Base-by-base conservation (phyloP, 2,888 invertebrate species). In the Baronia brevicornis region DNA sequence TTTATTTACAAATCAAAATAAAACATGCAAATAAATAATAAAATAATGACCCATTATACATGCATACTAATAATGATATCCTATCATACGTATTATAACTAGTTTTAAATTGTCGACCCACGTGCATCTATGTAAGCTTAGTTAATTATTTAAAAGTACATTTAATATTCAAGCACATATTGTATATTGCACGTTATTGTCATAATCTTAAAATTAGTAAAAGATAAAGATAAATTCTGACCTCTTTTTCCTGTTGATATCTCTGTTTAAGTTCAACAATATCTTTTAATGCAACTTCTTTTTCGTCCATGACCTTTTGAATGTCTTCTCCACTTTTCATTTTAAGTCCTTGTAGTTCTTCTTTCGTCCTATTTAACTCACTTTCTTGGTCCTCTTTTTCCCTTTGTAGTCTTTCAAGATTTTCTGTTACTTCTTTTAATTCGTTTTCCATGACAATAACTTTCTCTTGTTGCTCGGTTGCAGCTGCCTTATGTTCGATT, bases 401-500 rank as follows among this genome's bases (percentile, higher is more conserved):
- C 41, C 59, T 54, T 44, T 55, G 74, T 5, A 65, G 37, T 33
- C 45, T 66, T 28, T 74, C 72, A 42, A 80, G 45, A 28, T 29
- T 60, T 46, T 82, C 82, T 15, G 56, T 60, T 0, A 68, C 61
- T 45, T 84, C 82, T 55, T 69, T 80, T 4, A 82, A 43, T 54
- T 82, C 79, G 29, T 54, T 68, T 3, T 63, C 50, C 10, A 80
- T 38, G 2, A 54, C 59, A 6, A 60, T 61, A 12, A 80, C 41
- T 61, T 73, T 77, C 30, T 78, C 74, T 48, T 75, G 60, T 38
- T 78, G 73, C 46, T 82, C 80, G 5, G 69, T 65, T 14, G 63
- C 62, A 5, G 69, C 66, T 1, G 82, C 75, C 50, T 69, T 72
- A 31, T 82, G 73, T 56, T 82, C 80, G 44, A 80, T 79, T 61